Evolutionary conservation across 2,888 invertebrate genomes (phyloP).

Genomic region (Drosophila prostipennis): DNA sequence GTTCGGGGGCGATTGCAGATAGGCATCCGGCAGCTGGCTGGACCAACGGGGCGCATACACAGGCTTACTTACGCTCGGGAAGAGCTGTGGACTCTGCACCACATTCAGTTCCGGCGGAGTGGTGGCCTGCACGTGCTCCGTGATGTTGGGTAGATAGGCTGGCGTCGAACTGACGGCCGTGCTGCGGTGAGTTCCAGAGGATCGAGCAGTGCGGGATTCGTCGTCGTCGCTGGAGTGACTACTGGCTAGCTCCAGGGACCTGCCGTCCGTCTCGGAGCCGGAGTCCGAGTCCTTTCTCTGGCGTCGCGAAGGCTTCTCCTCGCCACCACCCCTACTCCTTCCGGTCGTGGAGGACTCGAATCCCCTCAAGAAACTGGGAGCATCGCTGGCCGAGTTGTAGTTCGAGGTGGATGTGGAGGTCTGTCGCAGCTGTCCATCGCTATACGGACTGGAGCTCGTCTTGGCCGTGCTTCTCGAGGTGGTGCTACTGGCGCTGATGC

Average conservation of each 20-base stretch:
- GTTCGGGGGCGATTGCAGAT: slow-evolving; percentile 85
- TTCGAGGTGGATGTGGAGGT: slow-evolving; percentile 94
- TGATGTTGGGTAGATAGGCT: slow-evolving; percentile 87
- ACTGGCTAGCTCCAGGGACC: slow-evolving; percentile 95
- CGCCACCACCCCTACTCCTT: slow-evolving; percentile 58
- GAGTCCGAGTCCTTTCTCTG: slow-evolving; percentile 89
- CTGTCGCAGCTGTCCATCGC: slow-evolving; percentile 92
- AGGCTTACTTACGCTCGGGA: slow-evolving; percentile 87
- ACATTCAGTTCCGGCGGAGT: slow-evolving; percentile 87
- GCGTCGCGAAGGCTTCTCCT: slow-evolving; percentile 78
- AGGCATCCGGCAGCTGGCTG: slow-evolving; percentile 88
- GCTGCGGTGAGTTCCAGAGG: slow-evolving; percentile 84
- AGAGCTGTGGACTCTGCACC: slow-evolving; percentile 88
- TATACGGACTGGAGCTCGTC: slow-evolving; percentile 96
- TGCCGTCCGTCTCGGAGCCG: slow-evolving; percentile 92
- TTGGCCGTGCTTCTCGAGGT: slow-evolving; percentile 97
- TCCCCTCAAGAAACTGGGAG: slow-evolving; percentile 89
- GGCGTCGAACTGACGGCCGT: slow-evolving; percentile 84
- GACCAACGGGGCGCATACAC: slow-evolving; percentile 89
- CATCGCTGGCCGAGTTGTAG: slow-evolving; percentile 92
- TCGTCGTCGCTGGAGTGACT: slow-evolving; percentile 98
- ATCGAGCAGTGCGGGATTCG: slow-evolving; percentile 85
- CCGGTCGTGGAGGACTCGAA: slow-evolving; percentile 81
- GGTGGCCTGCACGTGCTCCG: slow-evolving; percentile 86
- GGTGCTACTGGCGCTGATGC: slow-evolving; percentile 97